phyloP scores from a whole-genome alignment of 1,140 invertebrate species.

The Papilio dardanus region DNA sequence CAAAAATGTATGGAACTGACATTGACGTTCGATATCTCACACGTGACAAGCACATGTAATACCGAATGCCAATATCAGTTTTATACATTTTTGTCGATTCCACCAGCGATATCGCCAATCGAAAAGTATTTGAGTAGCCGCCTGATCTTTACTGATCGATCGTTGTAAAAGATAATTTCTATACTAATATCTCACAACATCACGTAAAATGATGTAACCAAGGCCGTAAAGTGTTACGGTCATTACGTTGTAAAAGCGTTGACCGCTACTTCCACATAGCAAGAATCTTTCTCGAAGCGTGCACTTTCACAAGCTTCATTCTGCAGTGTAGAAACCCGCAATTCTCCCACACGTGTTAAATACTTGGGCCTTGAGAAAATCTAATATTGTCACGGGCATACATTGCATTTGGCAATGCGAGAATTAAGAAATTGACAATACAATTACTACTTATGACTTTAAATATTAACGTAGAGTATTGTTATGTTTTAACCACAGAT shows the following conservation, averaged over 20 bases:
- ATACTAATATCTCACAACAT: background rate
- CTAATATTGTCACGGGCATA: constrained; percentile 32
- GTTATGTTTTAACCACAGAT: background rate
- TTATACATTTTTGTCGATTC: no score
- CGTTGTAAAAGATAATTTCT: background rate
- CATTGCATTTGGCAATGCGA: constrained; percentile 26
- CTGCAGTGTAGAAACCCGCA: constrained; percentile 5
- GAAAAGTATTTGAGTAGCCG: no score
- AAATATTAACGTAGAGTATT: background rate
- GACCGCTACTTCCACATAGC: constrained; percentile 38
- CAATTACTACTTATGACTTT: background rate
- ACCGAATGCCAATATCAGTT: no score
- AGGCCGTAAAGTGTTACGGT: constrained; percentile 7
- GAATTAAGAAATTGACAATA: background rate
- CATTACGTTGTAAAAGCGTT: constrained; percentile 26
- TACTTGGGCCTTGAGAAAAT: constrained; percentile 17
- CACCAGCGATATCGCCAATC: no score
- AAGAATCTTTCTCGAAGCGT: constrained; percentile 47
- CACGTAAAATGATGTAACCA: background rate
- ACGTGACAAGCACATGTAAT: no score
- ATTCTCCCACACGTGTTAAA: constrained; percentile 15
- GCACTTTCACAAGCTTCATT: constrained; percentile 46
- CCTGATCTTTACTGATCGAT: no score
- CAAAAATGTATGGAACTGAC: no score
- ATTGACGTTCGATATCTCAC: no score